Evolutionary conservation across 2,888 invertebrate genomes (phyloP), one percentile per base, ranked within the genome.

Genomic region (Campopleginae sp.): DNA sequence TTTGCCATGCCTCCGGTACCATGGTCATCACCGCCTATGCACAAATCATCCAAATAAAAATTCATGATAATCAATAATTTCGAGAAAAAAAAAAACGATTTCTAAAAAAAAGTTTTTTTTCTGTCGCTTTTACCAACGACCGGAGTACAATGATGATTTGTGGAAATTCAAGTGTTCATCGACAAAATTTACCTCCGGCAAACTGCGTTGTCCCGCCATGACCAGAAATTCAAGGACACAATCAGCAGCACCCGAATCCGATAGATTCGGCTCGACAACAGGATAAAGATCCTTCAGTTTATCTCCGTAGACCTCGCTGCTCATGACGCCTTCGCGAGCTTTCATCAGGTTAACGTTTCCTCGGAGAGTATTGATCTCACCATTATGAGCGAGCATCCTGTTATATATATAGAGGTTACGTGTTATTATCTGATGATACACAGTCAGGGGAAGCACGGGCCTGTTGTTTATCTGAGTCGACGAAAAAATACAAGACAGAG

Each of bases 1-100:
- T 98, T 94, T 99, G 99, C 99, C 99, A 99, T 0, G 99, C 99
- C 94, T 99, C 99, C 0, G 99, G 99, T 65, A 98, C 99, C 99
- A 99, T 99, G 0, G 98, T 99, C 98, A 99, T 98, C 58, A 99
- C 98, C 65, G 99, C 99, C 95, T 78, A n/a, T n/a, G 23, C 75
- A 68, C 10, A 72, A 44, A 46, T 5, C 27, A 31, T 42, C 2
- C 1, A 42, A 33, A 42, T 66, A 17, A 27, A 17, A 48, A 48
- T 58, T 12, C 4, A 17, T 17, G n/a, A 61, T 58, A 44, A 51
- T 77, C 6, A 6, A 65, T 51, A 38, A 7, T 51, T 51, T 46
- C 46, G 63, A 10, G 10, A 23, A 58, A 27, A 10, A 42, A 33
- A 17, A 38, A 65, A 65, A 12, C 10, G 12, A 14, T 19, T 44